Base-by-base conservation (phyloP, 1,140 invertebrate species). In the Drosophila bocqueti region DNA sequence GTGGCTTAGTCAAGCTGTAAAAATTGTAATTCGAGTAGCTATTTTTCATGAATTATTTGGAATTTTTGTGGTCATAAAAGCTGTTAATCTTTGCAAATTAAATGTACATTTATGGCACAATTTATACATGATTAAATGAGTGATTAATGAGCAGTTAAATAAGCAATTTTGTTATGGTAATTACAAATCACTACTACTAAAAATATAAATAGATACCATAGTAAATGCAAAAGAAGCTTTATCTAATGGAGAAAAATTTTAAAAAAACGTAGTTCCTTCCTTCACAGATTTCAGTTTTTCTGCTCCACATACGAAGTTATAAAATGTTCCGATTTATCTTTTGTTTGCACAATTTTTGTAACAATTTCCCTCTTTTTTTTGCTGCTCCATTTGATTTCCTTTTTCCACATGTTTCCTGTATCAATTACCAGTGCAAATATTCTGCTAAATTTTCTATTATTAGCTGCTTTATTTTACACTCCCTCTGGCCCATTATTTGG, bases 301-400 rank as follows among this genome's bases (percentile, higher is more conserved):
- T 66, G 63, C 63, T 18, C 63, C 31, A 63, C 42, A 66, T 62
- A 16, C 16, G n/a, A 2, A 18, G 24, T 9, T 31, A 26, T 63
- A 63, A 66, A 66, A 63, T 8, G 34, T 16, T 16, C 21, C 15
- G 58, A 45, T 57, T 57, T 57, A 57, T 66, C 40, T 62, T 45
- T 60, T 71, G 34, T 42, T 50, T 57, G 54, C 21, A 15, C 18
- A 40, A 42, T 34, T 47, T 60, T 21, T 42, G 31, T 55, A 8
- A 26, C 55, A 31, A 40, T 52, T 64, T 54, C 66, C 47, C 29
- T 26, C 5, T 34, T 50, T 34, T 40, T 31, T 34, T 40, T 3
- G 21, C 61, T 49, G 72, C 24, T 58, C 38, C 21, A 76, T 59
- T 76, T 76, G 42, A 67, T 76, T 76, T 76, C 61, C 67, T 11